Evolutionary conservation across 2,888 invertebrate species (phyloP), one percentile per base, ranked within the genome.

Genomic region (Plutella xylostella): DNA sequence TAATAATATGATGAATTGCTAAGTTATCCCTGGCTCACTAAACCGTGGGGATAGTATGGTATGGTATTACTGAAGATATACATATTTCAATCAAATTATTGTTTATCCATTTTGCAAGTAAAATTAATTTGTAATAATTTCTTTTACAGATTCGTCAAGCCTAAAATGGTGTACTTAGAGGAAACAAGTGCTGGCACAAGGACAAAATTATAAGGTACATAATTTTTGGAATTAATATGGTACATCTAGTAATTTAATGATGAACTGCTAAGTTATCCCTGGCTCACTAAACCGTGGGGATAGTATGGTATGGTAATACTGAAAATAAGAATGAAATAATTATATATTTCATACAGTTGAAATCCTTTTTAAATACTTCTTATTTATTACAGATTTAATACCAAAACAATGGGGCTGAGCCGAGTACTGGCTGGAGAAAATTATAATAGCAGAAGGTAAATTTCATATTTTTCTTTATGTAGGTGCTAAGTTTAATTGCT

Each of bases 21-120:
- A 55, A 66, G 69, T 70, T 70, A 70, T 70, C 68, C 69, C 68
- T 68, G 68, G 63, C 69, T 68, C 61, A 70, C 68, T 46, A 53
- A 60, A 53, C 45, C 65, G 47, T 70, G 69, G 68, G 64, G 69
- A 54, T n/a, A 59, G 50, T 61, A 61, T 66, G 68, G 66, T 68
- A 64, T 30, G 68, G 68, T 69, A 68, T 67, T 33, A 56, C 62
- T 63, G 63, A 62, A 39, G 15, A 21, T 21, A 25, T 25, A 25
- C 25, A 25, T 25, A 7, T 25, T 25, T 25, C 5, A 44, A 20
- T 15, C 14, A 39, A 1, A 19, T 9, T 9, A 25, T 25, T 25
- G 5, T 25, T 25, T 25, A 7, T 25, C 9, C 25, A 25, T 25
- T 25, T 25, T 28, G 9, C 28, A 28, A n/a, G 28, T 28, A 28